Evolutionary conservation across 2,888 invertebrate genomes (phyloP).

Genomic region (Agrotis clavis): DNA sequence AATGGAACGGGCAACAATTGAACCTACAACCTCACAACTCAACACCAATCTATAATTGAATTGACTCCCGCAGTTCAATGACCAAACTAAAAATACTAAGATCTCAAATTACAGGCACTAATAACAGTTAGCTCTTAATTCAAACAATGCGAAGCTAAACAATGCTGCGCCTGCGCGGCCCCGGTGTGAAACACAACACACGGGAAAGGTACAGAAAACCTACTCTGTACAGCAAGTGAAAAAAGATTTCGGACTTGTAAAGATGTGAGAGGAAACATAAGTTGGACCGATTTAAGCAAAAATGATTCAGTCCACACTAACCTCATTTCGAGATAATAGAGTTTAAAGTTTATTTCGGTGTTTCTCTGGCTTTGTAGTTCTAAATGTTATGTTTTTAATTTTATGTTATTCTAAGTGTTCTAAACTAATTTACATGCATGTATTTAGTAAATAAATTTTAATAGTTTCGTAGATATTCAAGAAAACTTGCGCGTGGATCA

Average conservation of each 20-base stretch:
- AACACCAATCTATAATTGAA: slow-evolving; percentile 36
- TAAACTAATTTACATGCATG: too few species aligned
- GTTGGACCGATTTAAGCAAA: too few species aligned
- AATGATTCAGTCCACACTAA: too few species aligned
- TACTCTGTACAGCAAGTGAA: not conserved
- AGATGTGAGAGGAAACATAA: not conserved
- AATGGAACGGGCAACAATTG: not conserved
- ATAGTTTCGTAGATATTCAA: too few species aligned
- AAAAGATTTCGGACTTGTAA: not conserved
- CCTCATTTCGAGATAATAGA: too few species aligned
- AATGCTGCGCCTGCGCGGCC: slow-evolving; percentile 61
- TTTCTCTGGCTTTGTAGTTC: too few species aligned
- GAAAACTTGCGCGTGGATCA: too few species aligned
- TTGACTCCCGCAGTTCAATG: slow-evolving; percentile 41
- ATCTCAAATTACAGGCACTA: slow-evolving; percentile 64
- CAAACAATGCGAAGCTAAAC: slow-evolving; percentile 65
- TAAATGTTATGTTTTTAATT: too few species aligned
- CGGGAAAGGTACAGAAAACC: slow-evolving; percentile 22
- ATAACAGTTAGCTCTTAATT: slow-evolving; percentile 67
- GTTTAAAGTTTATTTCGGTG: too few species aligned
- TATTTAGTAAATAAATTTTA: too few species aligned
- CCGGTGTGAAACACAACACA: slow-evolving; percentile 40
- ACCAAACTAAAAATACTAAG: slow-evolving; percentile 62
- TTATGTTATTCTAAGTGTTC: too few species aligned
- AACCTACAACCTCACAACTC: slow-evolving; percentile 5